These are phyloP conservation scores for Hyppa rectilinea DNA, from an alignment of 2,888 invertebrate genomes.

Conservation along the genomic window DNA sequence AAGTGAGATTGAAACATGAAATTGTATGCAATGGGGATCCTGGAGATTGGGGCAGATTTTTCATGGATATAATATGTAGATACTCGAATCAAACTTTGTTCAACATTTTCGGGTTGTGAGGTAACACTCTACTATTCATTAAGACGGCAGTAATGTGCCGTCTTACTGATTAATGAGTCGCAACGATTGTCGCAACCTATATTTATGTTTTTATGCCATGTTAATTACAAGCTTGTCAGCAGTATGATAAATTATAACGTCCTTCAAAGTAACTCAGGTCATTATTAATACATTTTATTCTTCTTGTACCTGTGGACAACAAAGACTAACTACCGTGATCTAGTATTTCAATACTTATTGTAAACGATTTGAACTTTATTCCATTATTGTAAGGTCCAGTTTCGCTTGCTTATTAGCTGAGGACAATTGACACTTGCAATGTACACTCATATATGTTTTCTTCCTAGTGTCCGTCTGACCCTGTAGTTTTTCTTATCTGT, in stretches of 20 bases:
- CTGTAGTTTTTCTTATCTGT: conserved; percentile 23
- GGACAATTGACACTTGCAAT: conserved; percentile 48
- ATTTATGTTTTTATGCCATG: conserved; percentile 38
- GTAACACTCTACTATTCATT: not conserved
- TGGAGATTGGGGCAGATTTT: not conserved
- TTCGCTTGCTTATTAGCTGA: conserved; percentile 11
- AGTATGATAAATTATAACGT: conserved; percentile 51
- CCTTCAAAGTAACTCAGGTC: conserved; percentile 45
- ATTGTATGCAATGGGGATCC: not conserved
- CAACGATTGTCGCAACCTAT: conserved; percentile 13
- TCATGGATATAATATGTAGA: not conserved
- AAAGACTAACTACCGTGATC: conserved; percentile 30
- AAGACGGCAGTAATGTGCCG: no score
- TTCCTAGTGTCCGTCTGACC: conserved; percentile 37
- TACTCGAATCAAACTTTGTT: not conserved
- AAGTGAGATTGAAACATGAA: not conserved
- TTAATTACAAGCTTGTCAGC: conserved; percentile 46
- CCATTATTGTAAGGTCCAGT: not conserved
- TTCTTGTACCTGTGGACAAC: conserved; percentile 11
- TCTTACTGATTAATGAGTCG: not conserved
- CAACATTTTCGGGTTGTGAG: not conserved
- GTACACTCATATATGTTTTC: conserved; percentile 32
- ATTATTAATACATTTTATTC: conserved; percentile 54
- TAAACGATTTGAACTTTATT: conserved; percentile 16
- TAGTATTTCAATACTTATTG: conserved; percentile 17